Evolutionary conservation across 2,797 vertebrate species (phyloP).

Genomic region (Rhynchotus rufescens): DNA sequence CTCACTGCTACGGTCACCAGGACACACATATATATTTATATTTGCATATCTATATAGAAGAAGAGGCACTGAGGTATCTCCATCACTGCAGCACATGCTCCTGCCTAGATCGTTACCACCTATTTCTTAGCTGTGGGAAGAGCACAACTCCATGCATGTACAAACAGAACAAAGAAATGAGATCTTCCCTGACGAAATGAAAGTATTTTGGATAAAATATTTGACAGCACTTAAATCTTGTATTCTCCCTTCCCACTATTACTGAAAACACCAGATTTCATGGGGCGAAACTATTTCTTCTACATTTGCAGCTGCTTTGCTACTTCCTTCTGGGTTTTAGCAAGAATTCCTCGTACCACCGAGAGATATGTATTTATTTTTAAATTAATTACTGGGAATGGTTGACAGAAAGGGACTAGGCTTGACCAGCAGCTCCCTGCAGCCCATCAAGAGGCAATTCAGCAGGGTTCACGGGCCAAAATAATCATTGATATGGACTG

Average conservation of each 20-base stretch:
- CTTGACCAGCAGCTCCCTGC: slow-evolving; percentile 16
- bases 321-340: background rate
- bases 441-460: background rate
- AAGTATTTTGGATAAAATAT: background rate
- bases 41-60: too few relatives aligned
- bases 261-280: background rate
- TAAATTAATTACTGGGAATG: slow-evolving; percentile 1
- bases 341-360: background rate
- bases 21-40: too few relatives aligned
- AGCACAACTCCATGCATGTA: background rate
- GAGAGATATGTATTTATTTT: background rate
- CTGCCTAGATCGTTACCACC: background rate
- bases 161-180: background rate
- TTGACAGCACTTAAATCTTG: background rate
- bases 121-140: background rate
- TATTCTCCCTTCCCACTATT: background rate
- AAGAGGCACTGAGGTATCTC: fast-evolving
- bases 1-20: background rate
- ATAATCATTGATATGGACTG: too few relatives aligned
- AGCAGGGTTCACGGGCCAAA: background rate
- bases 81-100: background rate
- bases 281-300: background rate
- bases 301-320: background rate
- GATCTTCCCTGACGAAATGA: background rate
- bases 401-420: background rate